These are phyloP conservation scores for Aplysina aerophoba DNA, from an alignment of 37 sponge, comb jelly and placozoan species.

Conservation along the genomic window DNA sequence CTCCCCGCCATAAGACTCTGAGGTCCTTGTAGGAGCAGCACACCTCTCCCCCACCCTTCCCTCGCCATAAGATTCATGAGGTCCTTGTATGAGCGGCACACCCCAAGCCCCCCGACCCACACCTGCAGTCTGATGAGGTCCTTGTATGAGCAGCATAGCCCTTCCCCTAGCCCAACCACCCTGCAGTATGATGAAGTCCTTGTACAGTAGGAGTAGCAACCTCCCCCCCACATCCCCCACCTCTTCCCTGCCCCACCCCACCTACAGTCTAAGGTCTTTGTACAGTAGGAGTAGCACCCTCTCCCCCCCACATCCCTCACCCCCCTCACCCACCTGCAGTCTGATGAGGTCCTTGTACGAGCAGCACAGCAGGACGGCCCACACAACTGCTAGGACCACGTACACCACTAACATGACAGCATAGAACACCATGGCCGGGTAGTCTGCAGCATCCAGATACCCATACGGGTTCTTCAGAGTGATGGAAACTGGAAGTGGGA, in stretches of 20 bases:
- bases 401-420: constrained; percentile 71
- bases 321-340: constrained; percentile 41
- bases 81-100: too few relatives aligned
- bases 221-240: too few relatives aligned
- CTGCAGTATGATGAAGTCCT: too few relatives aligned
- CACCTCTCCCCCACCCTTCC: constrained; percentile 55
- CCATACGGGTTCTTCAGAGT: constrained; percentile 65
- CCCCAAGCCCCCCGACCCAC: not conserved
- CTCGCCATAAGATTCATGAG: too few relatives aligned
- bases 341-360: constrained; percentile 79
- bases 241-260: too few relatives aligned
- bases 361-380: constrained; percentile 55
- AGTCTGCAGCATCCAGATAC: constrained; percentile 73
- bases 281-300: not conserved
- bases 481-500: not conserved
- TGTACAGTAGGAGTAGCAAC: too few relatives aligned
- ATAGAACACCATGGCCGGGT: constrained; percentile 76
- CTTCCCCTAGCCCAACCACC: constrained; percentile 45
- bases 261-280: not conserved
- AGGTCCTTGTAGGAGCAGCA: constrained; percentile 71
- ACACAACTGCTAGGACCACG: constrained; percentile 45
- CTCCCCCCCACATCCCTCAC: not conserved
- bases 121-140: constrained; percentile 75
- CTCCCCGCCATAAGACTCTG: too few relatives aligned
- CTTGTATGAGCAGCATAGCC: constrained; percentile 62